Conservation (phyloP, 2,797 vertebrate genomes). For the Eulemur mongoz region DNA sequence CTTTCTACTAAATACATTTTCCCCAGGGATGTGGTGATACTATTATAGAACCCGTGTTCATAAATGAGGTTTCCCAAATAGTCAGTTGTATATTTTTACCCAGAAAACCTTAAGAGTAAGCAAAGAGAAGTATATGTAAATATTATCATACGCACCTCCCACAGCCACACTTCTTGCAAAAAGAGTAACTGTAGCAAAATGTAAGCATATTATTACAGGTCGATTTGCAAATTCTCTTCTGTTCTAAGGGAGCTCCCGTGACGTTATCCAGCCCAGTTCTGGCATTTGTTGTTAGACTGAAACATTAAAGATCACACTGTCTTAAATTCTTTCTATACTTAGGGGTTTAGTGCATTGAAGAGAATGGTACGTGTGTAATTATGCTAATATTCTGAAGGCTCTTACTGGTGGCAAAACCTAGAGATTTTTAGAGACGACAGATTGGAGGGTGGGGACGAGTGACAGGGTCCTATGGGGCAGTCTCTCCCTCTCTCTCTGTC, state of each 20-base stretch:
- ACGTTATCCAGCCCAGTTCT: constrained; percentile 31
- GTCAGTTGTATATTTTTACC: constrained; percentile 1
- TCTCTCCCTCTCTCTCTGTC: neutral
- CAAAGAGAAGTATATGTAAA: constrained; percentile 13
- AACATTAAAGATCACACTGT: neutral
- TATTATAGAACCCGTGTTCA: neutral
- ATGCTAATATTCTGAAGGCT: neutral
- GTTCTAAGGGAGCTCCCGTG: neutral
- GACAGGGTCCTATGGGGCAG: neutral
- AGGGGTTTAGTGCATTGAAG: neutral
- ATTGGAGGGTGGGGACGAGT: neutral
- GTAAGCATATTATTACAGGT: neutral
- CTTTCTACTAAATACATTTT: neutral
- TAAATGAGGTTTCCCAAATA: neutral
- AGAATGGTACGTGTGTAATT: neutral
- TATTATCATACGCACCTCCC: neutral
- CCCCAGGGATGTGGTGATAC: neutral
- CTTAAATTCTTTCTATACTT: neutral
- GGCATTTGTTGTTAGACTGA: constrained; percentile 17
- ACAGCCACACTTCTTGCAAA: neutral
- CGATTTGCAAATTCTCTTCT: constrained; percentile 23
- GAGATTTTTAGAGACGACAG: neutral
- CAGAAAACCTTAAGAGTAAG: neutral
- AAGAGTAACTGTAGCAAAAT: neutral
- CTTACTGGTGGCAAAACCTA: neutral